These are phyloP conservation scores for Gorsachius magnificus DNA, from an alignment of 2,797 vertebrate genomes.

Conservation along the genomic window DNA sequence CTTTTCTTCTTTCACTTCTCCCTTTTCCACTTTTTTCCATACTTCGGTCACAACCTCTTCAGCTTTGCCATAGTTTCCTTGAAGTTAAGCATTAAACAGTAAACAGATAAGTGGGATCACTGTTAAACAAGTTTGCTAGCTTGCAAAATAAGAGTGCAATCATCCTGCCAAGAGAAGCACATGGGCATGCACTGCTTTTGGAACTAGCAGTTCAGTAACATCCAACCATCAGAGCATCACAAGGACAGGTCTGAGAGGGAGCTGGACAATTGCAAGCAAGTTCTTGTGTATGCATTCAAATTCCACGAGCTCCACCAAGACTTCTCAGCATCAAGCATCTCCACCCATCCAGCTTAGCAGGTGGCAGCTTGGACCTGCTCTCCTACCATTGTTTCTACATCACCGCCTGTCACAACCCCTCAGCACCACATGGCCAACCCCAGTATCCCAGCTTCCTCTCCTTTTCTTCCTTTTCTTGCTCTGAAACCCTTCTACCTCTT, in stretches of 20 bases:
- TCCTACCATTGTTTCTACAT: neutral
- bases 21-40: slow-evolving; percentile 69
- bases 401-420: neutral
- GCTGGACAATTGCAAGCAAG: neutral
- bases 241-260: neutral
- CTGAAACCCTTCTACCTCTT: neutral
- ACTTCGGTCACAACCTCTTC: slow-evolving; percentile 72
- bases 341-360: neutral
- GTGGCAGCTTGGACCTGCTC: neutral
- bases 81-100: neutral
- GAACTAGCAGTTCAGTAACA: neutral
- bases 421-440: neutral
- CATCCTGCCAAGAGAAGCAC: neutral
- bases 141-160: neutral
- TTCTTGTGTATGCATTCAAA: neutral
- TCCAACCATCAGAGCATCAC: neutral
- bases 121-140: neutral
- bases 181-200: neutral
- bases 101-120: neutral
- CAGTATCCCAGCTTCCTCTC: neutral
- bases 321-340: neutral
- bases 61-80: slow-evolving; percentile 88
- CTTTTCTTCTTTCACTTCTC: slow-evolving; percentile 62
- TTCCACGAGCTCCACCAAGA: neutral
- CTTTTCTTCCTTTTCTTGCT: neutral